Conservation (phyloP, 2,888 invertebrate species). For the Synanthedon tipuliformis region DNA sequence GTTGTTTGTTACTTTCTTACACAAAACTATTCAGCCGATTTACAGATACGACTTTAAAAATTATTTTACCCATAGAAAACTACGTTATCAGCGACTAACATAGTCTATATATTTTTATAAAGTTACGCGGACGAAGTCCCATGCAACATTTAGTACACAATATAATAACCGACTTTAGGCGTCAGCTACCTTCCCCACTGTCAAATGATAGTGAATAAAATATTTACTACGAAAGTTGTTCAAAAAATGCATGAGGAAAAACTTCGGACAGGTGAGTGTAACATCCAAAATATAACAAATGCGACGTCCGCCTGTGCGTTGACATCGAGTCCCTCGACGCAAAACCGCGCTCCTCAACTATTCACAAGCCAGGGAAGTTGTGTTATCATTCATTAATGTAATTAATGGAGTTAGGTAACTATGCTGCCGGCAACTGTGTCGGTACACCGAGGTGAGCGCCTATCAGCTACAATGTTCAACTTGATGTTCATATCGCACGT, state of each 20-base stretch:
- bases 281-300: neutral
- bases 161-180: too few relatives aligned
- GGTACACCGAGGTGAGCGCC: neutral
- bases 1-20: too few relatives aligned
- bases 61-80: too few relatives aligned
- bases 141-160: too few relatives aligned
- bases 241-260: neutral
- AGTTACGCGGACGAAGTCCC: too few relatives aligned
- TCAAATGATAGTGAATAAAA: too few relatives aligned
- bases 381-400: conserved; percentile 49
- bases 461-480: neutral
- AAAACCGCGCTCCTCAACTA: conserved; percentile 31
- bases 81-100: too few relatives aligned
- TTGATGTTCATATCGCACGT: neutral
- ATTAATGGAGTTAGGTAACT: conserved; percentile 57
- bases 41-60: too few relatives aligned
- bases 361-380: conserved; percentile 28
- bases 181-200: too few relatives aligned
- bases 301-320: neutral
- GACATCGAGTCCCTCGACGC: conserved; percentile 3
- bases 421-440: conserved; percentile 13
- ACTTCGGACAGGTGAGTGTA: neutral
- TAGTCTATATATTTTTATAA: too few relatives aligned
- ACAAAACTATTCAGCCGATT: too few relatives aligned
- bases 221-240: too few relatives aligned